Percentiles rank a stretch among this genome's conserved stretches.
These are phyloP conservation scores for Gobio gobio DNA, from an alignment of 2,113 vertebrate species.

Conservation along the genomic window DNA sequence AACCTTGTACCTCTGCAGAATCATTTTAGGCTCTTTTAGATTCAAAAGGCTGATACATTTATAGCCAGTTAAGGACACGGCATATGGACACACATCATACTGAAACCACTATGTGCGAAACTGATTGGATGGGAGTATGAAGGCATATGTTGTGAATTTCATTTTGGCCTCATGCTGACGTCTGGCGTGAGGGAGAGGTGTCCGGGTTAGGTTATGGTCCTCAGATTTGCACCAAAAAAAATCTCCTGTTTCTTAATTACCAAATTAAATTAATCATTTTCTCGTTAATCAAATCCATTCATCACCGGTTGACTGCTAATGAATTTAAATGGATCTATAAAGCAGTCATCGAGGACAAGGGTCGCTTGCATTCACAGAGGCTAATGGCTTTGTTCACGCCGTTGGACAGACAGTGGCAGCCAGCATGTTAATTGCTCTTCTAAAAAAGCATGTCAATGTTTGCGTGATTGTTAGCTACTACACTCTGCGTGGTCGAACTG, in stretches of 20 bases:
- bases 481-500: slow-evolving; percentile 26
- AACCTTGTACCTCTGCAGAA: slow-evolving; percentile 5
- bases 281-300: slow-evolving; percentile 64
- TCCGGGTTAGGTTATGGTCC: slow-evolving; percentile 37
- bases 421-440: slow-evolving; percentile 59
- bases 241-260: slow-evolving; percentile 62
- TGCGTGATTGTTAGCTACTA: slow-evolving; percentile 41
- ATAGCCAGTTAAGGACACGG: slow-evolving; percentile 26
- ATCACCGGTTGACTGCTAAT: slow-evolving; percentile 62
- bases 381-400: slow-evolving; percentile 59
- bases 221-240: slow-evolving; percentile 51
- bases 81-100: slow-evolving; percentile 23
- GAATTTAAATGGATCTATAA: slow-evolving; percentile 67
- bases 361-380: slow-evolving; percentile 55
- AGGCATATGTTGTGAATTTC: slow-evolving; percentile 49
- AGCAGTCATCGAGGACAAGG: slow-evolving; percentile 52
- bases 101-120: slow-evolving; percentile 14
- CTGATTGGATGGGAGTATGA: slow-evolving; percentile 21
- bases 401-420: slow-evolving; percentile 48
- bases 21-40: not conserved
- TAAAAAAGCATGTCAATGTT: slow-evolving; percentile 52
- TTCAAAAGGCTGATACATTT: slow-evolving; percentile 17
- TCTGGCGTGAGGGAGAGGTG: slow-evolving; percentile 15
- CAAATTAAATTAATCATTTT: slow-evolving; percentile 65
- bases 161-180: slow-evolving; percentile 4